Percentiles rank a stretch among this genome's conserved stretches.
Conservation (phyloP, 2,113 vertebrate genomes). For the Malaclemys terrapin region DNA sequence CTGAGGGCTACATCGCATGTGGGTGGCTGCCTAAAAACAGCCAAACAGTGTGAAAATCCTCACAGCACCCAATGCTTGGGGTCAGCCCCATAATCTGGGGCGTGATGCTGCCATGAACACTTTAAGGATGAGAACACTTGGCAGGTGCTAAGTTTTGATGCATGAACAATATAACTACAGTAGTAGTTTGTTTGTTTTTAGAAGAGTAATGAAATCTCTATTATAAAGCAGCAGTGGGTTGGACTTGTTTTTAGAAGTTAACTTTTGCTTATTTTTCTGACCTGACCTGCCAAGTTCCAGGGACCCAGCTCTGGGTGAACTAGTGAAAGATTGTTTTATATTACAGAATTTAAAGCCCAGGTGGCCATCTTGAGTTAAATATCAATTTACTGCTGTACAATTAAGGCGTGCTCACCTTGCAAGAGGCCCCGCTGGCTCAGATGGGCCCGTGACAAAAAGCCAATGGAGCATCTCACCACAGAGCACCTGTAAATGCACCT, state of each 20-base stretch:
- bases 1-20: neutral
- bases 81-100: neutral
- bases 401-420: neutral
- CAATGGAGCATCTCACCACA: neutral
- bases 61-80: neutral
- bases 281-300: neutral
- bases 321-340: neutral
- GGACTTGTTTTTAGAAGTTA: neutral
- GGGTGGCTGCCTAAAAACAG: neutral
- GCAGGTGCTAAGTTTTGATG: neutral
- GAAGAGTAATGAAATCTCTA: neutral
- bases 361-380: neutral
- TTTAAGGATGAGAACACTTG: neutral
- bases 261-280: neutral
- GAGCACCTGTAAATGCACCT: neutral
- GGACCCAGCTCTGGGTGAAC: neutral
- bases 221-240: neutral
- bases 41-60: neutral
- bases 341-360: neutral
- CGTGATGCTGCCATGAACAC: neutral
- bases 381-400: neutral
- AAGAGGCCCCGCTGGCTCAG: neutral
- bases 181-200: neutral
- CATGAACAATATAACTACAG: neutral
- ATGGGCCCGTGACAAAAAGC: neutral